Evolutionary conservation across 2,888 invertebrate species (phyloP).

Genomic region (Pecten maximus): DNA sequence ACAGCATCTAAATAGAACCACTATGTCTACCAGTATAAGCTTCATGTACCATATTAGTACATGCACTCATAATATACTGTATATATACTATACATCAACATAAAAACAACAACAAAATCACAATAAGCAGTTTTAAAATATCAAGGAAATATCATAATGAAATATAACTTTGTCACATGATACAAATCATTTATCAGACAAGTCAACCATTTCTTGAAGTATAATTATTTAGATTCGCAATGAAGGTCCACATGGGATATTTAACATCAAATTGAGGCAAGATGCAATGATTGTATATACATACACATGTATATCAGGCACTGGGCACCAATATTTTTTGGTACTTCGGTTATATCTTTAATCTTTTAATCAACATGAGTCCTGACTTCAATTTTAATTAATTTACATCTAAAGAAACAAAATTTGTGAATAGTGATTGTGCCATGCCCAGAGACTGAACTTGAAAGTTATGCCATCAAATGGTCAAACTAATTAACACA

Average conservation of each 20-base stretch:
- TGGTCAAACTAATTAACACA: neutral
- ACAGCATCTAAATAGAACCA: neutral
- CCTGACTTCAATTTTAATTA: too few species aligned
- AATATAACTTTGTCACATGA: neutral
- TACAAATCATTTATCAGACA: neutral
- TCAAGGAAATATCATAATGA: neutral
- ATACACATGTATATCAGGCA: neutral
- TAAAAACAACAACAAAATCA: conserved; percentile 5
- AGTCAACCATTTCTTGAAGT: neutral
- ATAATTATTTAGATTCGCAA: neutral
- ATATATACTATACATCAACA: too few species aligned
- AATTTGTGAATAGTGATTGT: too few species aligned
- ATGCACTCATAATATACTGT: too few species aligned
- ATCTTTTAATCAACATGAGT: neutral
- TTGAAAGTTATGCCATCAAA: neutral
- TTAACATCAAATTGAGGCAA: neutral
- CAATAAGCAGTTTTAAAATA: neutral
- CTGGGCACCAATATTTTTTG: neutral
- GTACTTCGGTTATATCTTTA: neutral
- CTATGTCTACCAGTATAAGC: too few species aligned
- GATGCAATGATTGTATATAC: neutral
- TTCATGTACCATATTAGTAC: too few species aligned
- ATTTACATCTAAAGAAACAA: too few species aligned
- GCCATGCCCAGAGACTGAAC: neutral
- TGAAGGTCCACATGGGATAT: neutral